Evolutionary conservation across 2,888 invertebrate genomes (phyloP).

Genomic region (Aphidius colemani): DNA sequence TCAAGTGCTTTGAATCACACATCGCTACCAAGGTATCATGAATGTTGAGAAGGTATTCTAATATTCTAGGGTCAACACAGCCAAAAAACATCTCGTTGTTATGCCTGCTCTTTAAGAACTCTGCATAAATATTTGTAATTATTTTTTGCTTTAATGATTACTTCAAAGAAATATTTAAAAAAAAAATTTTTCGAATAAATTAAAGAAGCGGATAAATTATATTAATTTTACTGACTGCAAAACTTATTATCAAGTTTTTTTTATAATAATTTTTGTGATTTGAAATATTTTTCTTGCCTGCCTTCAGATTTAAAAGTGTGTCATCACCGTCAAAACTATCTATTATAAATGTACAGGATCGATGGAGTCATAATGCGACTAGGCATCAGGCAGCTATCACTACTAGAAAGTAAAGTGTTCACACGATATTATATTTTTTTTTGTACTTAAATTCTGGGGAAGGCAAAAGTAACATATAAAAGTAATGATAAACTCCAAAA

Average conservation of each 20-base stretch:
- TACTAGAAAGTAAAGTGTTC: slow-evolving; percentile 21
- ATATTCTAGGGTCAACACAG: slow-evolving; percentile 43
- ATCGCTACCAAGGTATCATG: slow-evolving; percentile 51
- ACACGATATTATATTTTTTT: background rate
- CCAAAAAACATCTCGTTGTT: slow-evolving; percentile 22
- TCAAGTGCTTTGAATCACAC: slow-evolving; percentile 60
- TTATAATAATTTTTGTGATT: no score
- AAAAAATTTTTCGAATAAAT: no score
- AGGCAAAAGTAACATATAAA: background rate
- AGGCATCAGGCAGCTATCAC: slow-evolving; percentile 46
- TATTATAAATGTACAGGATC: slow-evolving; percentile 45
- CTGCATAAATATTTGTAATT: no score
- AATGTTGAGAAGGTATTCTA: slow-evolving; percentile 48
- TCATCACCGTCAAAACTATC: slow-evolving; percentile 34
- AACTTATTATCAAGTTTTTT: no score
- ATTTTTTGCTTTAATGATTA: no score
- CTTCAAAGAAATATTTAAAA: no score
- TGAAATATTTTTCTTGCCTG: background rate
- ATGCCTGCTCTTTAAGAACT: background rate
- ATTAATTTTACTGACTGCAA: no score
- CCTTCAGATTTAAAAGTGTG: no score
- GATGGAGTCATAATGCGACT: slow-evolving; percentile 53
- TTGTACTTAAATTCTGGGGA: background rate
- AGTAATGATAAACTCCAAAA: no score
- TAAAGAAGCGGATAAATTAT: no score